Conservation (phyloP, 2,797 vertebrate genomes). For the Pelodytes ibericus region DNA sequence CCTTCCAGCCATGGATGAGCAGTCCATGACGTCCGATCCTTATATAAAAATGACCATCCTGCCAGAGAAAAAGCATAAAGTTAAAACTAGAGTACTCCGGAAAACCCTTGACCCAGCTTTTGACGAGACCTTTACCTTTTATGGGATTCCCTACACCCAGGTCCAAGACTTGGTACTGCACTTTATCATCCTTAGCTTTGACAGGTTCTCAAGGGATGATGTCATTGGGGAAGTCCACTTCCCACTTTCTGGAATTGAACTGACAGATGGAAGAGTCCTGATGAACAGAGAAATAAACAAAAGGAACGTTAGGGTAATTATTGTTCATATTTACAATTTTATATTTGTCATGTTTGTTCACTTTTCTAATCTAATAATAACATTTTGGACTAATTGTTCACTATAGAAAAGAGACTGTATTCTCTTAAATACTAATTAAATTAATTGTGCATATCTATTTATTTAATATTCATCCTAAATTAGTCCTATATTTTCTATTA, state of each 20-base stretch:
- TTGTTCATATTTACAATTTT: not conserved
- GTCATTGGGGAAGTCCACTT: constrained; percentile 95
- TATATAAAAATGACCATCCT: constrained; percentile 97
- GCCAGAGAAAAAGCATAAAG: constrained; percentile 96
- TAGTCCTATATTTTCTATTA: too few species aligned
- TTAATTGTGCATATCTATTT: too few species aligned
- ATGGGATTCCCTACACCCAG: constrained; percentile 87
- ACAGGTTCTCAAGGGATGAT: constrained; percentile 95
- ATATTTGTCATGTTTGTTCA: too few species aligned
- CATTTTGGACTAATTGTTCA: too few species aligned
- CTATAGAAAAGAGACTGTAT: too few species aligned
- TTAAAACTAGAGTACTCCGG: constrained; percentile 95
- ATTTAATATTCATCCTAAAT: too few species aligned
- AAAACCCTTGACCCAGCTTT: constrained; percentile 97
- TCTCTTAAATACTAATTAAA: too few species aligned
- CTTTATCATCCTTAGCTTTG: constrained; percentile 95
- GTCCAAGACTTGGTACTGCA: constrained; percentile 90
- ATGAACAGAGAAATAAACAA: constrained; percentile 97
- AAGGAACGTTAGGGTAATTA: constrained; percentile 88
- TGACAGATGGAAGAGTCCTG: constrained; percentile 85
- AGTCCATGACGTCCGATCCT: constrained; percentile 96
- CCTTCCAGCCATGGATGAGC: constrained; percentile 93
- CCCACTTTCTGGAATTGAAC: constrained; percentile 86
- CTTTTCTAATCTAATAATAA: too few species aligned
- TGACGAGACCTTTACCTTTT: constrained; percentile 97